Conservation (phyloP, 2,888 invertebrate species). For the Drymonia ruficornis region DNA sequence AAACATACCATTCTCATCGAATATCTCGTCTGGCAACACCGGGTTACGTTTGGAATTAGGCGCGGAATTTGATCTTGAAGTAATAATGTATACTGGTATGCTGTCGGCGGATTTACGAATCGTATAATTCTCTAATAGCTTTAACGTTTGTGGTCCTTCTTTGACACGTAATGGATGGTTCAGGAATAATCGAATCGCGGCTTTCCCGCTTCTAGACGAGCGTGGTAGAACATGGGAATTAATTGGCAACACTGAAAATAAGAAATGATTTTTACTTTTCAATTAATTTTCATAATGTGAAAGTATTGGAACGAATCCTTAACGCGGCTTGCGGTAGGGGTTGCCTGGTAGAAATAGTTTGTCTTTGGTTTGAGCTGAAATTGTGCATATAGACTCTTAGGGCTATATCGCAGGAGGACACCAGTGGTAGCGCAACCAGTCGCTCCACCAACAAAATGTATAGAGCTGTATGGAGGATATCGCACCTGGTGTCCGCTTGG, state of each 20-base stretch:
- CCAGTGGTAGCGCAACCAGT: no score
- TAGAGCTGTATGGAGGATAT: no score
- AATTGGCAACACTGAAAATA: conserved; percentile 5
- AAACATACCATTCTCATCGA: conserved; percentile 19
- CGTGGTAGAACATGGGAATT: background rate
- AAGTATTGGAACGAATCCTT: no score
- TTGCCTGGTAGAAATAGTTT: no score
- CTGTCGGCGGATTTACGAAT: background rate
- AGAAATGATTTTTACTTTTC: background rate
- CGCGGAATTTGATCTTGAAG: background rate
- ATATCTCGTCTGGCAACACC: conserved; percentile 7
- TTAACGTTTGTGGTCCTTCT: background rate
- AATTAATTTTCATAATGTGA: no score
- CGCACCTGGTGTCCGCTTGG: no score
- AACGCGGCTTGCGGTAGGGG: no score
- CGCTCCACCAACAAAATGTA: no score
- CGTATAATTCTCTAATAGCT: background rate
- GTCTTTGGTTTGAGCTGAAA: no score
- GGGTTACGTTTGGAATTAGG: background rate
- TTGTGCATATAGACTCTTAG: no score
- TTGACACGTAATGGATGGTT: background rate
- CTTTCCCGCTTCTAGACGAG: background rate
- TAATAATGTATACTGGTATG: conserved; percentile 1
- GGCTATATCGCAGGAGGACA: no score
- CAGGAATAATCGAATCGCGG: background rate